Evolutionary conservation across 2,888 invertebrate species (phyloP), one percentile per base, ranked within the genome.

Genomic region (Drosophila ochracea): DNA sequence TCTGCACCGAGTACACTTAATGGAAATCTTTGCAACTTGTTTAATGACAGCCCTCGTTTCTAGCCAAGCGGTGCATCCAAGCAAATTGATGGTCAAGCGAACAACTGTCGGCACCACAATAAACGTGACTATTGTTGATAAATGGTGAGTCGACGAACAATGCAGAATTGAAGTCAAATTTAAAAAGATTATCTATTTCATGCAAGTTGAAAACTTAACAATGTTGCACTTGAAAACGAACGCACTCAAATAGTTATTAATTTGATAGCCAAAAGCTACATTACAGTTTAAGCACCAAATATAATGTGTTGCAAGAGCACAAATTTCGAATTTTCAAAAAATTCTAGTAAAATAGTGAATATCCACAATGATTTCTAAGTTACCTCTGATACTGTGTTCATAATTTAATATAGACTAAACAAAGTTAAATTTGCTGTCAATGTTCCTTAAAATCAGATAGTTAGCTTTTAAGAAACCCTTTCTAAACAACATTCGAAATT

Each of bases 401-500:
- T 3, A 39, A 16, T 57, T 57, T 16, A 10, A 30, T n/a, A 2
- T 0, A n/a, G 3, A 1, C n/a, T n/a, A n/a, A 4, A 9, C 19
- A 13, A 4, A n/a, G 1, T 39, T 16, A 2, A 37, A 2, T 25
- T 28, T 37, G 28, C 37, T 37, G 25, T 11, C 16, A 21, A 21
- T 16, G 35, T 33, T 16, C 30, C 30, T 16, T 21, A 10, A 16
- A 30, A 43, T 55, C 21, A 76, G 21, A 10, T 43, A 76, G 80
- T 71, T 80, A 41, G 54, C 71, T 57, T 76, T 80, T 37, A 37
- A 39, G 66, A 68, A 57, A 43, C 30, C 55, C 25, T 53, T 61
- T 62, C 37, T 52, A 54, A 63, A 64, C 52, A 62, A 57, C 52
- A 68, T 59, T 80, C 72, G 65, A 80, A 72, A 80, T 76, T 68